Base-by-base conservation (phyloP, 2,888 invertebrate species). In the Choreutis nemorana region DNA sequence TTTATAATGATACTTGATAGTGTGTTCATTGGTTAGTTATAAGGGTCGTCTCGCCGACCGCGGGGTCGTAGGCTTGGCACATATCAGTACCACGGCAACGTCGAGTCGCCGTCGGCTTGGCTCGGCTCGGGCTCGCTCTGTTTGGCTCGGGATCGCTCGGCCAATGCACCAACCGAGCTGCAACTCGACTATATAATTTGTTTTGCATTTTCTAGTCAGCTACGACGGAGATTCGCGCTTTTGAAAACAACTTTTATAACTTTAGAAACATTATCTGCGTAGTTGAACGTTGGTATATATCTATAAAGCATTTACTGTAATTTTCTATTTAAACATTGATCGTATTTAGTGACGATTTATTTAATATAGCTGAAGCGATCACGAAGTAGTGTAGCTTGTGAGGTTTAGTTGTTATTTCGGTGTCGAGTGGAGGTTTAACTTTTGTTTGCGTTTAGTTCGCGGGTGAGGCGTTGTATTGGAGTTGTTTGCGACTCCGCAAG, bases 151-250 rank as follows among this genome's bases (percentile, higher is more conserved):
- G 23, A n/a, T n/a, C 11, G 4, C n/a, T 23, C n/a, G 23, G 9
- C n/a, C n/a, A 10, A 23, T n/a, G n/a, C n/a, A n/a, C n/a, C n/a
- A n/a, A n/a, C 28, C 18, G 18, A 6, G 15, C 9, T 10, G 18
- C 5, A 10, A 31, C 67, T 45, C n/a, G n/a, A n/a, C n/a, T n/a
- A n/a, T n/a, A n/a, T n/a, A n/a, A n/a, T n/a, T n/a, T n/a, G n/a
- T 54, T 72, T 73, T 72, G 75, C 75, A 77, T 77, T 77, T 70
- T 78, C 75, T 78, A 77, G 77, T 75, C 73, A 62, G 59, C 9
- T 67, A 62, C 52, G 56, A 56, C 57, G 48, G 55, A 55, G 45
- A 54, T 40, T 48, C 49, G 48, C 45, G 48, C 50, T 50, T 42
- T 48, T 49, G 50, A 21, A 21, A 21, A 21, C n/a, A n/a, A n/a